phyloP scores from a whole-genome alignment of 2,113 vertebrate species.

The Promerops cafer region DNA sequence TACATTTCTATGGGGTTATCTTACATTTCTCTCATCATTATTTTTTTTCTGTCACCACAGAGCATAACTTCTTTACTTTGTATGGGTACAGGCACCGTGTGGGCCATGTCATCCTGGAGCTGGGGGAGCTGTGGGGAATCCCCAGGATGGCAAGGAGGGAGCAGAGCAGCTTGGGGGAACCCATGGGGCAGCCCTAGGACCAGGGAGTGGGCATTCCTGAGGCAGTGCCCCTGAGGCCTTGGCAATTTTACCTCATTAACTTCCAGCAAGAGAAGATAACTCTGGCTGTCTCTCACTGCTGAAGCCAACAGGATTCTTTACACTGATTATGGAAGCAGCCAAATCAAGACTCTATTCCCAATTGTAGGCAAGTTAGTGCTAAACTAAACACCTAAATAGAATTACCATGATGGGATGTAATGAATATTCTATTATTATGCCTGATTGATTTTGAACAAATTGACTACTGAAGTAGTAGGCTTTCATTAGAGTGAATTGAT shows the following conservation, averaged over 20 bases:
- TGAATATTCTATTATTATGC: not conserved
- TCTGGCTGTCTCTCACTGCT: not conserved
- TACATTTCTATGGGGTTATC: not conserved
- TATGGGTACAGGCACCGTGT: fast-evolving
- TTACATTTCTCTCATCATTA: not conserved
- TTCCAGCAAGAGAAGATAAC: not conserved
- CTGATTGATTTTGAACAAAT: not conserved
- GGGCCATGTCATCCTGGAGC: not conserved
- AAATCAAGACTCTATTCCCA: not conserved
- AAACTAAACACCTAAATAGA: not conserved
- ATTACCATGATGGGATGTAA: not conserved
- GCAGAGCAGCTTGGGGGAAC: fast-evolving
- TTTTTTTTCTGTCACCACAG: not conserved
- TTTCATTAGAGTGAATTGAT: not conserved
- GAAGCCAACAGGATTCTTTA: not conserved
- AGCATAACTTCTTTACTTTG: not conserved
- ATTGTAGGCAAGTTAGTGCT: not conserved
- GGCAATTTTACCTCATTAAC: not conserved
- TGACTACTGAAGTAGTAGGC: not conserved
- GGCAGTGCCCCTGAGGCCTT: fast-evolving
- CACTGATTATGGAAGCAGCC: not conserved
- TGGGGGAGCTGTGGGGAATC: fast-evolving
- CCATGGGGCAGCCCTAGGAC: not conserved
- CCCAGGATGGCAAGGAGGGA: not conserved
- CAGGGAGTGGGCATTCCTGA: not conserved